Conservation (phyloP, 2,888 invertebrate genomes). For the Agrochola litura region DNA sequence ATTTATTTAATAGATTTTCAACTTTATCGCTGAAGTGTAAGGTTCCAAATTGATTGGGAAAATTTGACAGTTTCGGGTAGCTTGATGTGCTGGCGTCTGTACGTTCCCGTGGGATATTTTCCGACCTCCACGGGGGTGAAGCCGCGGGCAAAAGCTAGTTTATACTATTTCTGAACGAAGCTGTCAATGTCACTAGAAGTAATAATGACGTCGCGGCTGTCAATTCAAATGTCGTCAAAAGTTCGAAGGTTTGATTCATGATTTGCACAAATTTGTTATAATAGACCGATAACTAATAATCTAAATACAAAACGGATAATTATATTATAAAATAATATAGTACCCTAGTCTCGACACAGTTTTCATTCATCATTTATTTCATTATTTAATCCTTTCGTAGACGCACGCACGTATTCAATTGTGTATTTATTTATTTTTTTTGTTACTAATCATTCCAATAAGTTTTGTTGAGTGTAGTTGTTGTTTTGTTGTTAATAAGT, state of each 20-base stretch:
- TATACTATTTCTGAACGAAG: slow-evolving; percentile 44
- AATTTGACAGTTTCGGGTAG: too few relatives aligned
- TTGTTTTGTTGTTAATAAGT: slow-evolving; percentile 46
- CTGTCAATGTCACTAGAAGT: slow-evolving; percentile 13
- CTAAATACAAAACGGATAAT: slow-evolving; percentile 42
- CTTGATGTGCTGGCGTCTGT: too few relatives aligned
- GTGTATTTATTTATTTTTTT: slow-evolving; percentile 44
- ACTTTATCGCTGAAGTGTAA: too few relatives aligned
- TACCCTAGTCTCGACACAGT: slow-evolving; percentile 49
- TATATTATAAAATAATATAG: slow-evolving; percentile 14
- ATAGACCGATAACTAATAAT: slow-evolving; percentile 42
- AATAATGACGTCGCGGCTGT: slow-evolving; percentile 30
- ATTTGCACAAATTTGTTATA: slow-evolving; percentile 60
- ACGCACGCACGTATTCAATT: slow-evolving; percentile 43
- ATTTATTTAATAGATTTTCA: too few relatives aligned
- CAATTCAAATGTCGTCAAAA: slow-evolving; percentile 71
- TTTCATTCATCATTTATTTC: slow-evolving; percentile 55
- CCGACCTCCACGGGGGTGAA: too few relatives aligned
- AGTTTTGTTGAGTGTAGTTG: slow-evolving; percentile 48
- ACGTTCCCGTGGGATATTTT: too few relatives aligned
- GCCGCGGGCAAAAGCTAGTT: too few relatives aligned
- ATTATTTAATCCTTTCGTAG: slow-evolving; percentile 40
- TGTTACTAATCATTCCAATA: slow-evolving; percentile 31
- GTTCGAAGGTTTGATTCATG: slow-evolving; percentile 73
- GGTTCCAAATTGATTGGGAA: too few relatives aligned